Evolutionary conservation across 2,888 invertebrate species (phyloP), one percentile per base, ranked within the genome.

Genomic region (Cosmorhoe ocellata): DNA sequence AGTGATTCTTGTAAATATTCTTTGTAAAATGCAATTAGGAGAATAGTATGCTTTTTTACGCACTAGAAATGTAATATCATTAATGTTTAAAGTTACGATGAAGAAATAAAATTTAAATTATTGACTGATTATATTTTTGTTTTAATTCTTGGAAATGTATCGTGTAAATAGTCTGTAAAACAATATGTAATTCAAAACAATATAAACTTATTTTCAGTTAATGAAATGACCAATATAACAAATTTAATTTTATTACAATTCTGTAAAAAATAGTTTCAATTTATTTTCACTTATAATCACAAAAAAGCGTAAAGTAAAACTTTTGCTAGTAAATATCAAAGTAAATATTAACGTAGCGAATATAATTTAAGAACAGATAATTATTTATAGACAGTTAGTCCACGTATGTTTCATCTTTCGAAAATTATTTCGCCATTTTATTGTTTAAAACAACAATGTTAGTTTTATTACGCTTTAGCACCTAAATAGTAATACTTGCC

Each of bases 51-150:
- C 84, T 81, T 83, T 76, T 81, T 76, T 81, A 79, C 69, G 68
- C 72, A 66, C 69, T 78, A 75, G 72, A 67, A 61, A 74, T 79
- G 71, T 73, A 79, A 72, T 71, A 69, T 66, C 67, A 69, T 58
- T 44, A 66, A 73, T 73, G 71, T 79, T 81, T 81, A 80, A 73
- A 74, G 62, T 62, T 69, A 71, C 69, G 24, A 72, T 67, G 69
- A 60, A 76, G 57, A 61, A 72, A 72, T 79, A 74, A 76, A 78
- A 77, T 67, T 76, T 83, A 85, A 84, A 82, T 84, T 86, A 85
- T 84, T 84, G 82, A 83, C 78, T 74, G 79, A 79, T 66, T 67
- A 59, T 39, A 51, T 54, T 37, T 61, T 67, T 39, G 45, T 60
- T 62, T 64, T 11, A 27, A 40, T 12, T 26, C 26, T 12, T 37